Conservation (phyloP, 2,113 vertebrate genomes). For the Pseudorectes ferrugineus region DNA sequence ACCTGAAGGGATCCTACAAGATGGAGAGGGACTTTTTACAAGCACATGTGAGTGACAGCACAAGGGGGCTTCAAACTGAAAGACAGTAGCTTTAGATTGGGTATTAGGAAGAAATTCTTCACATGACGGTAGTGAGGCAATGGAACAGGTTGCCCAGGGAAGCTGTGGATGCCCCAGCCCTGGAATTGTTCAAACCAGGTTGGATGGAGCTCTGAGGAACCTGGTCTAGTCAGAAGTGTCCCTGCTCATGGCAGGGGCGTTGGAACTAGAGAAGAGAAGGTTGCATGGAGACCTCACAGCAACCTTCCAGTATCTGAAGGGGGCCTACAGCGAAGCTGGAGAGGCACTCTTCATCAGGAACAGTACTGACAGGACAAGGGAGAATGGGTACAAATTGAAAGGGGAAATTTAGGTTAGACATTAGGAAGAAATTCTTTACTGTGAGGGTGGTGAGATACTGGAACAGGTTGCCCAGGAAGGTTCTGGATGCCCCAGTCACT, state of each 20-base stretch:
- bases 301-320: not conserved
- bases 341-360: not conserved
- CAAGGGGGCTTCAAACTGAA: not conserved
- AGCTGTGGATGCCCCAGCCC: not conserved
- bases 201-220: not conserved
- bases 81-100: not conserved
- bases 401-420: not conserved
- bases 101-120: not conserved
- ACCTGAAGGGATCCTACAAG: not conserved
- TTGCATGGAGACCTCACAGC: not conserved
- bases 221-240: not conserved
- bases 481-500: not conserved
- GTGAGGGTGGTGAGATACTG: not conserved
- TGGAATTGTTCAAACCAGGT: not conserved
- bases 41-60: accelerated
- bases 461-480: no score
- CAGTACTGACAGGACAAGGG: not conserved
- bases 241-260: not conserved
- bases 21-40: not conserved
- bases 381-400: not conserved
- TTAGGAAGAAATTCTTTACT: not conserved
- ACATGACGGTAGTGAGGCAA: not conserved
- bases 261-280: not conserved
- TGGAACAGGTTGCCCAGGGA: not conserved
- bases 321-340: not conserved